Conservation (phyloP, 2,888 invertebrate genomes). For the Lapara coniferarum region DNA sequence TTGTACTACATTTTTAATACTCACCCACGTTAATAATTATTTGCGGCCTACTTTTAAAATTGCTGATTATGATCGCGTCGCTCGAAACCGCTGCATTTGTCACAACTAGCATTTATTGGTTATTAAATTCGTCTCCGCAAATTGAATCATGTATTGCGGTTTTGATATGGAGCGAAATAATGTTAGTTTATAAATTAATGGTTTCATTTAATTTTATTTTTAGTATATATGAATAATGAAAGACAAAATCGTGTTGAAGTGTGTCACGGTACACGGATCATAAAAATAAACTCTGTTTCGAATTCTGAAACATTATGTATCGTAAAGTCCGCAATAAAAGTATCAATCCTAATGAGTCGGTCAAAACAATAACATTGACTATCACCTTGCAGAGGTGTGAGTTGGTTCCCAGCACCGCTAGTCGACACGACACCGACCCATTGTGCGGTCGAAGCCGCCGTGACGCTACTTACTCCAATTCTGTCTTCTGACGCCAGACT, state of each 20-base stretch:
- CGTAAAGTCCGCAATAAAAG: conserved; percentile 42
- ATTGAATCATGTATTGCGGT: neutral
- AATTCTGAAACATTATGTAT: conserved; percentile 28
- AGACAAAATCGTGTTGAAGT: neutral
- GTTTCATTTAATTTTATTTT: neutral
- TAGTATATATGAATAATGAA: neutral
- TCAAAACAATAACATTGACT: conserved; percentile 75
- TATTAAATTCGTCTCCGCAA: neutral
- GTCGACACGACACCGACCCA: conserved; percentile 75
- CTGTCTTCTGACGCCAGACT: conserved; percentile 64
- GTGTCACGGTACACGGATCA: neutral
- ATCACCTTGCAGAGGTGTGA: conserved; percentile 78
- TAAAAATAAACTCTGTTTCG: neutral
- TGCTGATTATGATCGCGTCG: conserved; percentile 42
- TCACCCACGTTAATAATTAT: conserved; percentile 54
- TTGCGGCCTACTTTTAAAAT: conserved; percentile 50
- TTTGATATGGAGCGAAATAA: neutral
- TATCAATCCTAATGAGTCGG: conserved; percentile 72
- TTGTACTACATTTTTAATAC: conserved; percentile 62
- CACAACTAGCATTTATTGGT: neutral
- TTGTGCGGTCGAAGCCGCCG: conserved; percentile 81
- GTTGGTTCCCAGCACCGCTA: conserved; percentile 78
- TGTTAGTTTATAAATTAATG: neutral
- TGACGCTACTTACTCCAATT: conserved; percentile 84
- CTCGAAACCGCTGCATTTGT: conserved; percentile 36